A percentile compares a stretch with the other conserved stretches of the same genome.
Conservation (phyloP, 2,797 vertebrate species). For the Ibycter americanus region DNA sequence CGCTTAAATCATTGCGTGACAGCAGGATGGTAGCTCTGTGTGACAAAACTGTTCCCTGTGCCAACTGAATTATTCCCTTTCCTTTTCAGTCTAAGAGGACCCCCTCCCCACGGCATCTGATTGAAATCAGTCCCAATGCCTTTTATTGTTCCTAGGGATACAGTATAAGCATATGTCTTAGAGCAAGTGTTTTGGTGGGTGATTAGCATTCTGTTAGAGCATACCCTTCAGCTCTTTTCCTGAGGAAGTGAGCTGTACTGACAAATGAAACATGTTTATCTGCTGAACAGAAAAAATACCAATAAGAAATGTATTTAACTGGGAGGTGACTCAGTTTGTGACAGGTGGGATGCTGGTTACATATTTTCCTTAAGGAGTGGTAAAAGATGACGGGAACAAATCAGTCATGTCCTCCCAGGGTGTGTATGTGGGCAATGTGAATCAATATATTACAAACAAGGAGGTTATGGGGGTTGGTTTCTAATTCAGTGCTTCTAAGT, state of each 20-base stretch:
- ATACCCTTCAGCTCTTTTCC: conserved; percentile 25
- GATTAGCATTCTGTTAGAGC: neutral
- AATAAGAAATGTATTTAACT: conserved; percentile 40
- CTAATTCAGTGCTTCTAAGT: neutral
- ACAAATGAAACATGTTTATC: conserved; percentile 44
- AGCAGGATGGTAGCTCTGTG: neutral
- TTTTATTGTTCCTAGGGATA: neutral
- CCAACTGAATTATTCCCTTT: neutral
- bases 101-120: neutral
- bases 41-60: rapidly evolving
- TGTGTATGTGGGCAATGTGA: conserved; percentile 30
- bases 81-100: neutral
- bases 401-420: conserved; percentile 46
- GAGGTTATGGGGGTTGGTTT: neutral
- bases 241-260: conserved; percentile 56
- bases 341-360: conserved; percentile 60
- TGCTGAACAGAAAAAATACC: conserved; percentile 18
- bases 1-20: rapidly evolving
- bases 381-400: conserved; percentile 44
- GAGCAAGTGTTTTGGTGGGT: neutral
- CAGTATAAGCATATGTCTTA: neutral
- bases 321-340: conserved; percentile 47
- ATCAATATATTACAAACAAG: neutral
- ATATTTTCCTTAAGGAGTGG: conserved; percentile 65
- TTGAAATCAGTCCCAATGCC: neutral